Evolutionary conservation across 2,113 vertebrate species (phyloP).

Genomic region (Balaeniceps rex): DNA sequence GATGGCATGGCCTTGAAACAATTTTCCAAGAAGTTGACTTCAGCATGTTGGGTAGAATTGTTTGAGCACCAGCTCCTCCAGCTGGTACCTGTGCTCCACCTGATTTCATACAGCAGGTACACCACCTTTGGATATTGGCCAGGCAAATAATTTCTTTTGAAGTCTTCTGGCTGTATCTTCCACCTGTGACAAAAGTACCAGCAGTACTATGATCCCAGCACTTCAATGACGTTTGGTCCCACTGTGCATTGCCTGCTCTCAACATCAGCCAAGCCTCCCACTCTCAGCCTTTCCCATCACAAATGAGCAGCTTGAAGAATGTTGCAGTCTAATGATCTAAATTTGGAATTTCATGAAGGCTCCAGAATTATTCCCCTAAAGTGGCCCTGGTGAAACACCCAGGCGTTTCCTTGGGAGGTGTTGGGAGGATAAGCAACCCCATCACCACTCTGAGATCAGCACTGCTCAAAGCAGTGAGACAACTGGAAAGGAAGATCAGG

Average conservation of each 20-base stretch:
- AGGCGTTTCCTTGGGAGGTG: not conserved
- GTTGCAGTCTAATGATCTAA: not conserved
- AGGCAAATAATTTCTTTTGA: slow-evolving; percentile 35
- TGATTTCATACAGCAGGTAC: slow-evolving; percentile 63
- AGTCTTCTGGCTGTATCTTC: slow-evolving; percentile 39
- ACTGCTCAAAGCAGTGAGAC: not conserved
- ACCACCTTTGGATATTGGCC: not conserved
- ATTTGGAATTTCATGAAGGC: not conserved
- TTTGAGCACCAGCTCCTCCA: slow-evolving; percentile 34
- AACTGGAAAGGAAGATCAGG: not conserved
- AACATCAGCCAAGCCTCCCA: not conserved
- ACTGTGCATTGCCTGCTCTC: not conserved
- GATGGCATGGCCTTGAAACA: not conserved
- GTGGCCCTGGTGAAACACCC: not conserved
- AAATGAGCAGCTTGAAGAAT: not conserved
- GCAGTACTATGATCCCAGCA: not conserved
- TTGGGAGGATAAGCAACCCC: not conserved
- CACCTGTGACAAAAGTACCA: slow-evolving; percentile 44
- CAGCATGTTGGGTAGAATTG: not conserved
- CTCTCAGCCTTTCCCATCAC: not conserved
- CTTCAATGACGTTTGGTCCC: not conserved
- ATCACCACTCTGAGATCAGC: not conserved
- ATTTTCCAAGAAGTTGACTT: slow-evolving; percentile 66
- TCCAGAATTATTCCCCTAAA: not conserved
- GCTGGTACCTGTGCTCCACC: not conserved